Base-by-base conservation (phyloP, 2,888 invertebrate genomes). In the Craniophora ligustri region DNA sequence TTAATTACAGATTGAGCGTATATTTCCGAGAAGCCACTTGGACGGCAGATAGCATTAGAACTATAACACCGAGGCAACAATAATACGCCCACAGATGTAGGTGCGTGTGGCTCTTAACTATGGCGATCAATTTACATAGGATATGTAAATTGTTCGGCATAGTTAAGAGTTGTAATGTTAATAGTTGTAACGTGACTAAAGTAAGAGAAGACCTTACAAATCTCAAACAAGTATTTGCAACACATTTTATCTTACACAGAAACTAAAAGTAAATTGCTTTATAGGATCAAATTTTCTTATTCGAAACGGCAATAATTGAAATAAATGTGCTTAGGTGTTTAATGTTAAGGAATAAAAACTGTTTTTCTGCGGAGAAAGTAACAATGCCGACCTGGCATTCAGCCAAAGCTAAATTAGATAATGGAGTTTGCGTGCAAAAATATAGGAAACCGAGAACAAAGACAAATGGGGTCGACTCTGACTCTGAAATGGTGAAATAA, bases 341-440 rank as follows among this genome's bases (percentile, higher is more conserved):
- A 86, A 84, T 87, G 87, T 87, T 87, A 89, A 88, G 79, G 81
- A 88, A 88, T 87, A 88, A 89, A 87, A 91, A 88, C 83, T 84
- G 86, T 85, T 87, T 87, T 88, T 87, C 86, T 84, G 77, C 75
- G 80, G 87, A 86, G 86, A 89, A 91, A 88, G 88, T 87, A 90
- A 90, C 88, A 90, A 86, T 87, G 81, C 86, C 86, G 87, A 88
- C 87, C 88, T 92, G 92, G 92, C 92, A 90, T 89, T 89, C 88
- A 86, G 91, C 92, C 92, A 92, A 90, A 91, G 92, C 92, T 90
- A 93, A 93, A 93, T 93, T 93, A 93, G 92, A 92, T 93, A 93
- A 93, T 93, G 92, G 92, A 92, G 90, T 93, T 92, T 92, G 92
- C 91, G 92, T 92, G 92, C 92, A 92, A 93, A 93, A 93, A 92